Percentiles rank a stretch among this genome's conserved stretches.
phyloP scores from a whole-genome alignment of 2,113 vertebrate genomes.

The Micronycteris hirsuta region DNA sequence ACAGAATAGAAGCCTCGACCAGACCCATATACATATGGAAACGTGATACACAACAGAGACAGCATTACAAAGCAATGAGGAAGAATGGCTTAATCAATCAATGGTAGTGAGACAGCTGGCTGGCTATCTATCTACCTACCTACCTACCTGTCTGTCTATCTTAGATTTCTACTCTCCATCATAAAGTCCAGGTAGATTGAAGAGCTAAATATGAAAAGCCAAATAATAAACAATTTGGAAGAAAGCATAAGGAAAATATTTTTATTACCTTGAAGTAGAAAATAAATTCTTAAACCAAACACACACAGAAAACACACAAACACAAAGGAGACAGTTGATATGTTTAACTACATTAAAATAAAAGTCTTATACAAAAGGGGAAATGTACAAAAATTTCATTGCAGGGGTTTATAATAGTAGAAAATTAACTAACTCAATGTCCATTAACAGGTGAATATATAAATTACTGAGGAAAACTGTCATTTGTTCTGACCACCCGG shows the following conservation, averaged over 20 bases:
- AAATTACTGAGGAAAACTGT: neutral
- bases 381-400: neutral
- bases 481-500: neutral
- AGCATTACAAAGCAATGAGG: neutral
- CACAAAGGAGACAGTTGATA: neutral
- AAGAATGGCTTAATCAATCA: neutral
- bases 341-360: neutral
- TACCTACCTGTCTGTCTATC: neutral
- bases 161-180: neutral
- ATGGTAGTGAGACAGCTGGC: neutral
- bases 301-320: neutral
- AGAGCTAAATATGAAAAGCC: neutral
- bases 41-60: neutral
- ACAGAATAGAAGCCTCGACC: neutral
- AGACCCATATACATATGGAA: neutral
- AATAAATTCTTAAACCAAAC: slow-evolving; percentile 15
- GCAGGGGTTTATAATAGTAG: neutral
- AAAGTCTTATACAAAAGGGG: neutral
- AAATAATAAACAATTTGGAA: neutral
- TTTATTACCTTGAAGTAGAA: neutral
- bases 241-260: neutral
- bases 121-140: neutral
- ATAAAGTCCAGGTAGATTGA: neutral
- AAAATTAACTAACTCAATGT: neutral
- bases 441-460: neutral